Base-by-base conservation (phyloP, 2,888 invertebrate genomes). In the Limnephilus auricula region DNA sequence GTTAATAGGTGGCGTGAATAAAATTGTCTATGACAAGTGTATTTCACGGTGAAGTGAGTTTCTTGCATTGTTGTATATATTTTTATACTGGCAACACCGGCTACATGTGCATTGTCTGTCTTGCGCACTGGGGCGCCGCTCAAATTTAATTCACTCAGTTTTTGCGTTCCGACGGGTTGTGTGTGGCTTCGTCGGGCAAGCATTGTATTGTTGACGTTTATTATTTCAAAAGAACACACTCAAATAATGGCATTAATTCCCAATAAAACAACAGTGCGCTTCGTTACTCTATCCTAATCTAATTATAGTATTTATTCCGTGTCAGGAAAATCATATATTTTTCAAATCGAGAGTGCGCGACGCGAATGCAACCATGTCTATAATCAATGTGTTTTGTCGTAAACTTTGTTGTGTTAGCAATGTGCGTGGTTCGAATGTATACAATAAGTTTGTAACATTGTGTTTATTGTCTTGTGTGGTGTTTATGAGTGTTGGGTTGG, bases 401-500 rank as follows among this genome's bases (percentile, higher is more conserved):
- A 89, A 89, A 89, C 89, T 89, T 89, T 89, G 50, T 89, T 89
- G 80, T 45, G 82, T 65, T 89, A 45, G 40, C 25, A 82, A 82
- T 45, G 89, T 89, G 89, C 89, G 82, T 89, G 82, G 89, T 89
- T 45, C 82, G 32, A 50, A 31, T 45, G 31, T 45, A 50, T 50
- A 32, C n/a, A n/a, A 30, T 34, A 34, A 37, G 45, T 90, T 86
- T 18, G 82, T 40, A 50, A 88, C 50, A 82, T 90, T 90, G 88
- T 90, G 90, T 88, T 88, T 88, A 40, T 50, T 90, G 32, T 82
- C 83, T 30, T 87, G 87, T 90, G 31, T 82, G 40, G 90, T 90
- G 90, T n/a, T 89, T 94, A 95, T 95, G 94, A 84, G 88, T 94
- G 94, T 94, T 95, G 94, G 94, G 95, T 95, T 95, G 93, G 94